Percentiles rank a stretch among this genome's conserved stretches.
phyloP scores from a whole-genome alignment of 2,797 vertebrate species.

The Chromis chromis region DNA sequence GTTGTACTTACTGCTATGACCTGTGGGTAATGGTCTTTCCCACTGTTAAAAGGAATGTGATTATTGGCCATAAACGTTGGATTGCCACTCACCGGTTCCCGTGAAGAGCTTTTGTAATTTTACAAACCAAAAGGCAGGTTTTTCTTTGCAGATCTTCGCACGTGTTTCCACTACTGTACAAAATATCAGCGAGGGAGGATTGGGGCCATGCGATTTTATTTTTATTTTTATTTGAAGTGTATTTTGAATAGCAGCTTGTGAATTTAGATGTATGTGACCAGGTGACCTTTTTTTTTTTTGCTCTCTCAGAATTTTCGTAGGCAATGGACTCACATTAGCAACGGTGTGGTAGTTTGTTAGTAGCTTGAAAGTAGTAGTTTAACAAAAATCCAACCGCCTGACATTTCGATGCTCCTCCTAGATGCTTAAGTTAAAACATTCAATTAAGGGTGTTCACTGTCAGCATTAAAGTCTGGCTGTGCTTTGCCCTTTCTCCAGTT shows the following conservation, averaged over 20 bases:
- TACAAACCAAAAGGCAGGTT: constrained; percentile 37
- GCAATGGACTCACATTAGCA: constrained; percentile 42
- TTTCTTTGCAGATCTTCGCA: constrained; percentile 40
- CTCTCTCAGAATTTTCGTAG: constrained; percentile 37
- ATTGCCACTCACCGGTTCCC: constrained; percentile 24
- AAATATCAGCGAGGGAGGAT: constrained; percentile 30
- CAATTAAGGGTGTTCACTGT: constrained; percentile 18
- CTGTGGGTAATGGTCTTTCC: constrained; percentile 63
- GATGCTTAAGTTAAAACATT: constrained; percentile 8
- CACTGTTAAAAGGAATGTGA: constrained; percentile 17
- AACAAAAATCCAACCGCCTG: constrained; percentile 14
- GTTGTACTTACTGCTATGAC: constrained; percentile 69
- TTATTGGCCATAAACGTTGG: constrained; percentile 11
- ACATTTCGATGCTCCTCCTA: constrained; percentile 27
- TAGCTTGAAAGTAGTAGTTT: constrained; percentile 37
- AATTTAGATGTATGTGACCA: constrained; percentile 61
- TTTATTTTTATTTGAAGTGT: constrained; percentile 40
- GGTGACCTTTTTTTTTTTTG: constrained; percentile 43
- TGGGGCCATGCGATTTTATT: constrained; percentile 14
- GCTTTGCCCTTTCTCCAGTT: not conserved
- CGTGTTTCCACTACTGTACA: constrained; percentile 34
- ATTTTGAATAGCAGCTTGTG: constrained; percentile 60
- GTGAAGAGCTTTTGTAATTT: constrained; percentile 17
- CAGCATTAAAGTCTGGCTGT: constrained; percentile 28
- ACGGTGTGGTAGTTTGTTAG: constrained; percentile 49